Percentiles rank a stretch among this genome's conserved stretches.
Evolutionary conservation across 2,888 invertebrate genomes (phyloP).

Genomic region (Macaria notata): DNA sequence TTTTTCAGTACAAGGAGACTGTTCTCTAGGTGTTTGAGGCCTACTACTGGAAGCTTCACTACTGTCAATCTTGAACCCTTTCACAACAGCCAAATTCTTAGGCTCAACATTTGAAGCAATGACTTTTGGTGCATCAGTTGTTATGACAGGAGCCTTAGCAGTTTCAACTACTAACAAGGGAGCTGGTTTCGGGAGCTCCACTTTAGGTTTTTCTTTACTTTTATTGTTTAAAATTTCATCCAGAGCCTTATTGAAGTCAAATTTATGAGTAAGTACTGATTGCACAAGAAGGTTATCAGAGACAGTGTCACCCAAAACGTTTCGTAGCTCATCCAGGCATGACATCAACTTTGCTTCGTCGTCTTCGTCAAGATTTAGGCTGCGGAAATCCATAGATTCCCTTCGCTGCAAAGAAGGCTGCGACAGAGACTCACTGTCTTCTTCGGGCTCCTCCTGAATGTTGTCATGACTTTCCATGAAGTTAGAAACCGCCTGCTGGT

Average conservation of each 20-base stretch:
- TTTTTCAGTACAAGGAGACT: slow-evolving; percentile 86
- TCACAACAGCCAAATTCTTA: slow-evolving; percentile 64
- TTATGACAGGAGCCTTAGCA: slow-evolving; percentile 53
- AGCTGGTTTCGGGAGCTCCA: slow-evolving; percentile 42
- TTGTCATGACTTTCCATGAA: slow-evolving; percentile 89
- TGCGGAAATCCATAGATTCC: slow-evolving; percentile 76
- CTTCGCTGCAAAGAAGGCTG: slow-evolving; percentile 53
- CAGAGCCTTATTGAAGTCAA: slow-evolving; percentile 87
- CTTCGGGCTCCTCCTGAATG: slow-evolving; percentile 86
- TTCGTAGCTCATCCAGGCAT: slow-evolving; percentile 91
- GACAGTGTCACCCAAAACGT: slow-evolving; percentile 89
- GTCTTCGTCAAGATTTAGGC: slow-evolving; percentile 82
- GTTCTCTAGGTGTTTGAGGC: slow-evolving; percentile 84
- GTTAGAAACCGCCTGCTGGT: slow-evolving; percentile 87
- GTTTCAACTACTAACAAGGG: slow-evolving; percentile 50
- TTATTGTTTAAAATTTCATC: slow-evolving; percentile 85
- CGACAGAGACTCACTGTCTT: slow-evolving; percentile 54
- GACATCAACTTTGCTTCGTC: slow-evolving; percentile 90
- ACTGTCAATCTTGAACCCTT: slow-evolving; percentile 82
- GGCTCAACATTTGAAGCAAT: slow-evolving; percentile 72
- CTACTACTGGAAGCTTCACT: slow-evolving; percentile 50
- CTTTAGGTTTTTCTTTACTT: slow-evolving; percentile 44
- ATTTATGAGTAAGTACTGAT: slow-evolving; percentile 87
- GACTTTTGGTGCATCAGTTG: slow-evolving; percentile 59
- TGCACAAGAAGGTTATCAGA: slow-evolving; percentile 88